Percentiles rank a stretch among this genome's conserved stretches.
These are phyloP conservation scores for Notiomystis cincta DNA, from an alignment of 2,113 vertebrate species.

Conservation along the genomic window DNA sequence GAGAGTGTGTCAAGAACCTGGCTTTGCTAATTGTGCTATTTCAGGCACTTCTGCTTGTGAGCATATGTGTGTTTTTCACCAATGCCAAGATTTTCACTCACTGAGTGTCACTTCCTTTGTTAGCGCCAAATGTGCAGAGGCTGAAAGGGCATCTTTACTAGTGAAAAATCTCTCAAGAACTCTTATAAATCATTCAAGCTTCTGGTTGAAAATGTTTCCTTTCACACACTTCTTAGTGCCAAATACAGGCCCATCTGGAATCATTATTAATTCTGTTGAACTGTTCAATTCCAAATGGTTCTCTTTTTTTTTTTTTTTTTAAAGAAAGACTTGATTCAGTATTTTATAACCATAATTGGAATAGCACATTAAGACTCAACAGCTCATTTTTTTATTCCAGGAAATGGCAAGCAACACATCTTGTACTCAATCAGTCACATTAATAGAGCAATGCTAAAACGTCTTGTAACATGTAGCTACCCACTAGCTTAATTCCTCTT, in stretches of 20 bases:
- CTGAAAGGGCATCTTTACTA: slow-evolving; percentile 34
- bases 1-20: background rate
- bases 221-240: slow-evolving; percentile 50
- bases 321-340: slow-evolving; percentile 29
- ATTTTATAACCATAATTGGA: slow-evolving; percentile 62
- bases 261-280: slow-evolving; percentile 60
- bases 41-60: slow-evolving; percentile 12
- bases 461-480: background rate
- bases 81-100: slow-evolving; percentile 32
- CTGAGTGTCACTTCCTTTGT: slow-evolving; percentile 46
- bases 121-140: slow-evolving; percentile 51
- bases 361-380: slow-evolving; percentile 10
- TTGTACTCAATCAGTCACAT: background rate
- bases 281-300: slow-evolving; percentile 30
- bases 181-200: slow-evolving; percentile 55
- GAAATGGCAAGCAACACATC: slow-evolving; percentile 54
- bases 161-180: slow-evolving; percentile 39
- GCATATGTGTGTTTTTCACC: slow-evolving; percentile 27
- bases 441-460: background rate
- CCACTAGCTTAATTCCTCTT: background rate
- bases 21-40: background rate
- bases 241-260: slow-evolving; percentile 61
- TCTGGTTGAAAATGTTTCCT: slow-evolving; percentile 60
- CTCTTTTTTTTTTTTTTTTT: background rate
- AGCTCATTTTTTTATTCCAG: slow-evolving; percentile 39